Evolutionary conservation across 2,888 invertebrate genomes (phyloP), one percentile per base, ranked within the genome.

Genomic region (Tubulanus polymorphus): DNA sequence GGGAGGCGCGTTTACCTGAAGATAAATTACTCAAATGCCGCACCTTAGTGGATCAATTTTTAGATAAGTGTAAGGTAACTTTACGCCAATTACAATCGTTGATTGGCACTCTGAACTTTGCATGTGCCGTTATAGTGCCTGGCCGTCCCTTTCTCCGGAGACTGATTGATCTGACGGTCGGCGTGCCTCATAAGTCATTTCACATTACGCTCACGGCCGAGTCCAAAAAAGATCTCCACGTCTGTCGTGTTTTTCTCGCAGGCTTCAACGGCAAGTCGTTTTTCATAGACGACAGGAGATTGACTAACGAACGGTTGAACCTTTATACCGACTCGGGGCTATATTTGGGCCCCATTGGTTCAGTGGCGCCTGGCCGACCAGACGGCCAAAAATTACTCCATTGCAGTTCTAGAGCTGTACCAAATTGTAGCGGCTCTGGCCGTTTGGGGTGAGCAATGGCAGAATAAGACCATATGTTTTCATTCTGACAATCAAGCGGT

Each of bases 321-420:
- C n/a, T 28, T 6, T 29, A 53, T 35, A 53, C 53, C 2, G 53
- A 53, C 32, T 28, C 53, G 15, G 53, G 47, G n/a, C n/a, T n/a
- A n/a, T n/a, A n/a, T n/a, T n/a, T n/a, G n/a, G n/a, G n/a, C n/a
- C n/a, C n/a, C n/a, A n/a, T n/a, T n/a, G n/a, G n/a, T n/a, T n/a
- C n/a, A n/a, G n/a, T n/a, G n/a, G n/a, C n/a, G n/a, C n/a, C 25
- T n/a, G 20, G 3, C 20, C 53, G 6, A 25, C 25, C 2, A 48
- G 53, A 53, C 30, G 32, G 46, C 37, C 26, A 29, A 46, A 32
- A n/a, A 47, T 29, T 30, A 29, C 48, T 5, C 2, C 25, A 29
- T 29, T n/a, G n/a, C n/a, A n/a, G n/a, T n/a, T n/a, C n/a, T n/a
- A n/a, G n/a, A n/a, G n/a, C n/a, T n/a, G n/a, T n/a, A n/a, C n/a